Percentiles rank a stretch among this genome's conserved stretches.
Conservation (phyloP, 2,797 vertebrate genomes). For the Pangasius krempfi region DNA sequence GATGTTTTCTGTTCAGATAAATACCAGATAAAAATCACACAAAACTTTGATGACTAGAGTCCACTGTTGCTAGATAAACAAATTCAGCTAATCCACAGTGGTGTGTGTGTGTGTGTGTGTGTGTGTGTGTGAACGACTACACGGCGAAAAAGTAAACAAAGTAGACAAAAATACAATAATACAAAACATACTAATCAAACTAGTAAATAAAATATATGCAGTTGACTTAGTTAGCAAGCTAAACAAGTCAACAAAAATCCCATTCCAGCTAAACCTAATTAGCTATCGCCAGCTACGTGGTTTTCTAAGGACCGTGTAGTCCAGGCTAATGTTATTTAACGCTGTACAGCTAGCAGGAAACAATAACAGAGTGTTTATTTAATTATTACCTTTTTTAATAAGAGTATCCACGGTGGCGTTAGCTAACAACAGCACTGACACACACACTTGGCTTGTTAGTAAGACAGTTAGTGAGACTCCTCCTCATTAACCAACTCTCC, state of each 20-base stretch:
- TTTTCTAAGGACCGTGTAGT: background rate
- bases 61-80: no score
- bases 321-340: background rate
- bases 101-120: background rate
- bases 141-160: background rate
- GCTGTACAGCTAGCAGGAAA: background rate
- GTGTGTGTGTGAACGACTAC: background rate
- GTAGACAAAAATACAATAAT: background rate
- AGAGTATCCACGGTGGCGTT: background rate
- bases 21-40: background rate
- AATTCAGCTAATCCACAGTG: background rate
- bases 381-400: constrained; percentile 4
- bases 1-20: background rate
- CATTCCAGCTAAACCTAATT: no score
- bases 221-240: background rate
- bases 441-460: background rate
- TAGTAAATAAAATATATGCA: background rate
- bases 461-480: background rate
- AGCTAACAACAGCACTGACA: background rate
- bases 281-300: background rate
- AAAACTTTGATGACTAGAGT: background rate
- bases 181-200: background rate
- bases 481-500: background rate
- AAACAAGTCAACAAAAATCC: background rate
- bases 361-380: background rate